Conservation (phyloP, 2,888 invertebrate genomes). For the Aporophyla nigra region DNA sequence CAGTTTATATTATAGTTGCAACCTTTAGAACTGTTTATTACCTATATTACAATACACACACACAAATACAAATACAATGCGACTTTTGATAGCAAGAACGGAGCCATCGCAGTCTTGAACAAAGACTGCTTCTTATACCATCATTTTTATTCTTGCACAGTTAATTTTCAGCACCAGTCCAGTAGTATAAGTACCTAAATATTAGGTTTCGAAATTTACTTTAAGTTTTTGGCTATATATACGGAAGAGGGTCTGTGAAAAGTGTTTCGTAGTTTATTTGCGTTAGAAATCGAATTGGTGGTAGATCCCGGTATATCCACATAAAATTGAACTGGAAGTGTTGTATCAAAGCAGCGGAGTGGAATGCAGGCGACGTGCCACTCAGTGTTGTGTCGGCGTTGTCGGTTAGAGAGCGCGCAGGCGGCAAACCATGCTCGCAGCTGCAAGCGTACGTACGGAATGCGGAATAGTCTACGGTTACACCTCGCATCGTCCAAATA, state of each 20-base stretch:
- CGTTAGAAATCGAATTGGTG: conserved; percentile 57
- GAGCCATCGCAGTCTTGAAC: not conserved
- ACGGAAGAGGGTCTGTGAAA: conserved; percentile 14
- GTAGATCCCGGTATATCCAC: conserved; percentile 71
- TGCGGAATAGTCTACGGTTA: conserved; percentile 81
- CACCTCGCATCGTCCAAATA: conserved; percentile 80
- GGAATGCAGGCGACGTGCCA: conserved; percentile 84
- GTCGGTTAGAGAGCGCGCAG: conserved; percentile 79
- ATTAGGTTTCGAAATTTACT: not conserved
- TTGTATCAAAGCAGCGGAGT: conserved; percentile 80
- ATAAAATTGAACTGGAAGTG: conserved; percentile 76
- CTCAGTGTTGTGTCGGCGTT: conserved; percentile 78
- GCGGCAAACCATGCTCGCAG: conserved; percentile 81
- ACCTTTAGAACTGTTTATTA: too few species aligned
- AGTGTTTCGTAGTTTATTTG: conserved; percentile 47
- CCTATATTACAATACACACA: too few species aligned
- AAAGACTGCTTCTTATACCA: not conserved
- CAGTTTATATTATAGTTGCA: not conserved
- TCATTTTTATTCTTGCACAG: not conserved
- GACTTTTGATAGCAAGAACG: not conserved
- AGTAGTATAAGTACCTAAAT: not conserved
- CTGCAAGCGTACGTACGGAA: conserved; percentile 82
- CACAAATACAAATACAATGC: too few species aligned
- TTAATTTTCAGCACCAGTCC: conserved; percentile 5
- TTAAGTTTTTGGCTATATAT: conserved; percentile 38